phyloP scores from a whole-genome alignment of 2,797 vertebrate species.

The Cossypha caffra region DNA sequence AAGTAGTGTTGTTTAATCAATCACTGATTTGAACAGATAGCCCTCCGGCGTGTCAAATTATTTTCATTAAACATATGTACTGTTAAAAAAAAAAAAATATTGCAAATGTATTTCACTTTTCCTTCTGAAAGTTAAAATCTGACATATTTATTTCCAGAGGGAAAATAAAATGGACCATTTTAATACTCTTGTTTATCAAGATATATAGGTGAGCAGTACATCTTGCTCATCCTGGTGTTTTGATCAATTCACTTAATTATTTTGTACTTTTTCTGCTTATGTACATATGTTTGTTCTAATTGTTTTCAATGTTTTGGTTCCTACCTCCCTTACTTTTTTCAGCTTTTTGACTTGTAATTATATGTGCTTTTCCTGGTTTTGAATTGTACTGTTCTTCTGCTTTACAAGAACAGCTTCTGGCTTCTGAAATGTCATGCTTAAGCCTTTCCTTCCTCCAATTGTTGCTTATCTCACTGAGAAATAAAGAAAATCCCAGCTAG shows the following conservation, averaged over 20 bases:
- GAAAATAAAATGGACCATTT: neutral
- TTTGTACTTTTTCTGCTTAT: neutral
- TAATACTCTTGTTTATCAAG: neutral
- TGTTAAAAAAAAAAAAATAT: neutral
- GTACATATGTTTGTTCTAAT: accelerated
- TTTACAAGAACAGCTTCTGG: constrained; percentile 14
- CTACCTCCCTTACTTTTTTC: neutral
- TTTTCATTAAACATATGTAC: neutral
- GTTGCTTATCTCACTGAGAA: constrained; percentile 6
- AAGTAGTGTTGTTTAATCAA: neutral
- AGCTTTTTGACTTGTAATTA: neutral
- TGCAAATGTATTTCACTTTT: neutral
- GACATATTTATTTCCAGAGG: neutral
- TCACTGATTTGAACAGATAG: neutral
- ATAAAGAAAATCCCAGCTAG: neutral
- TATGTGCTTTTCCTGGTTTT: neutral
- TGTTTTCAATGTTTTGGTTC: neutral
- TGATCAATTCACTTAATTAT: neutral
- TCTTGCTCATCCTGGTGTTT: neutral
- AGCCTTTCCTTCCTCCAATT: constrained; percentile 66
- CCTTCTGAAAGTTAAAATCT: neutral
- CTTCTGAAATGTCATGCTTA: neutral
- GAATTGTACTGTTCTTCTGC: neutral
- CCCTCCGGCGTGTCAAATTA: neutral
- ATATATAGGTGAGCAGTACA: neutral